Evolutionary conservation across 2,113 vertebrate genomes (phyloP), one percentile per base, ranked within the genome.

Genomic region (Datnioides undecimradiatus): DNA sequence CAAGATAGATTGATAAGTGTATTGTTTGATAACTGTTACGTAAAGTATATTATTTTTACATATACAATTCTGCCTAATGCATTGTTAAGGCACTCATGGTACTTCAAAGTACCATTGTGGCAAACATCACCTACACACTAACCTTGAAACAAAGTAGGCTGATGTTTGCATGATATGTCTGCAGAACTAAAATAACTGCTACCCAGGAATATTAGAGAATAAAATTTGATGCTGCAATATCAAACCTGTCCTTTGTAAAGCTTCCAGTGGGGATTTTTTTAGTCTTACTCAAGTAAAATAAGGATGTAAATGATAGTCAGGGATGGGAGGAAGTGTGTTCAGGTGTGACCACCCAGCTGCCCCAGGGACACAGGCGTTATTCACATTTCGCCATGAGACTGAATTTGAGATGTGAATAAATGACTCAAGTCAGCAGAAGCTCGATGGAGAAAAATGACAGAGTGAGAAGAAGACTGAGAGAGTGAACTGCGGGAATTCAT

Each of bases 371-470:
- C 43, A 60, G 70, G 69, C 52, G 6, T 73, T 81, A 70, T 73
- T 84, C 86, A 79, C 46, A 84, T 87, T 90, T 82, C 68, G 25
- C 78, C 23, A 73, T 14, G 31, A 75, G 75, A 60, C 80, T 46
- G 36, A 89, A 87, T 88, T 57, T 77, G 70, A 89, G 66, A 78
- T 64, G 73, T 43, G 77, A 84, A 86, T 73, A 65, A 83, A 80
- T 83, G 70, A 68, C 49, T 72, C 41, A 34, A 66, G 76, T 88
- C 77, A 73, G 77, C 59, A 77, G 87, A 86, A 83, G 63, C 76
- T 82, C 0, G 0, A 21, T 72, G 76, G 68, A 85, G 72, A 82
- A 23, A 71, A 76, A 88, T 65, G 33, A 66, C 13, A 57, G 38
- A 51, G 41, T 48, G 64, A 76, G 79, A 66, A 38, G 70, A 52